phyloP scores from a whole-genome alignment of 2,797 vertebrate species.

The Salarias fasciatus region DNA sequence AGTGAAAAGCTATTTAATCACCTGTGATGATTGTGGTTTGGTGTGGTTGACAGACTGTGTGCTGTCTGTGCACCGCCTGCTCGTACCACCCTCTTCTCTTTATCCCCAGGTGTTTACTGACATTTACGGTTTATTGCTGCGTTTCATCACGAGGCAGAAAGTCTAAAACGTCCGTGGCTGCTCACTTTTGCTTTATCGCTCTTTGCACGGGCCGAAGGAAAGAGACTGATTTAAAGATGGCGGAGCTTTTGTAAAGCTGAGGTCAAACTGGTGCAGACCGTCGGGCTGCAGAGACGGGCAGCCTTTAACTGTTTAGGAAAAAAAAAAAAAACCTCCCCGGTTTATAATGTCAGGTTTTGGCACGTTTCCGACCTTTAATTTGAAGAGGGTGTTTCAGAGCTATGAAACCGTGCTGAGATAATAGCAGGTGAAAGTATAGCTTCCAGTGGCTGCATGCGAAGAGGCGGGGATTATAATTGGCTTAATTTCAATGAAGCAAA shows the following conservation, averaged over 20 bases:
- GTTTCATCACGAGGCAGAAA: conserved; percentile 52
- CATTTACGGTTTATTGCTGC: conserved; percentile 53
- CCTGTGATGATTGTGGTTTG: conserved; percentile 10
- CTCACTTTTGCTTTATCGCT: conserved; percentile 35
- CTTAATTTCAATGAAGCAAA: conserved; percentile 81
- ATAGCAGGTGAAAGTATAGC: conserved; percentile 83
- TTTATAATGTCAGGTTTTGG: conserved; percentile 82
- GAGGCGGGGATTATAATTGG: conserved; percentile 83
- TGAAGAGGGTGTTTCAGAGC: conserved; percentile 81
- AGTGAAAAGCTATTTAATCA: conserved; percentile 4
- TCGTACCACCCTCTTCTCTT: conserved; percentile 31
- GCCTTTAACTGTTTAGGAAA: conserved; percentile 34
- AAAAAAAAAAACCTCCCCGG: conserved; percentile 51
- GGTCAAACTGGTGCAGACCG: conserved; percentile 59
- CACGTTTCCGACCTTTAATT: conserved; percentile 84
- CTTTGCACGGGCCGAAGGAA: conserved; percentile 16
- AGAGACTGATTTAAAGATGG: conserved; percentile 30
- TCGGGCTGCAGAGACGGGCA: conserved; percentile 51
- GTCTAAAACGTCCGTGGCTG: conserved; percentile 27
- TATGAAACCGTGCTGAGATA: conserved; percentile 75
- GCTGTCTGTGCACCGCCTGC: conserved; percentile 19
- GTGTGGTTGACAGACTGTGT: conserved; percentile 3
- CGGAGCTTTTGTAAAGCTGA: conserved; percentile 40
- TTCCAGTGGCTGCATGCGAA: conserved; percentile 69
- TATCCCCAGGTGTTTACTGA: conserved; percentile 50